Conservation (phyloP, 2,113 vertebrate species). For the Oceanodroma tethys region DNA sequence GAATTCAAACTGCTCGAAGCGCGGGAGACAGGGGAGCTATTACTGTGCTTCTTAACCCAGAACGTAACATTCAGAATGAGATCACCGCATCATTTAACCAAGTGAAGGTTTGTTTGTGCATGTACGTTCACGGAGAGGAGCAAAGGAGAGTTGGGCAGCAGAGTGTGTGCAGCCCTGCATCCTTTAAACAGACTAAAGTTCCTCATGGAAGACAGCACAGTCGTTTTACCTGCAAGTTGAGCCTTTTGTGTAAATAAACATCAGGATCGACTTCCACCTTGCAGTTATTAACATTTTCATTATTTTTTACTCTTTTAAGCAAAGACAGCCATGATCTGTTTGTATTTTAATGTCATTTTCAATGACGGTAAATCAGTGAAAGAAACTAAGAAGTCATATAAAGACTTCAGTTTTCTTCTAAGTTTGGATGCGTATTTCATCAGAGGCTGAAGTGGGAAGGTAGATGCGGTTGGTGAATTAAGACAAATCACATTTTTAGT, state of each 20-base stretch:
- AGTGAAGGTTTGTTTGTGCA: not conserved
- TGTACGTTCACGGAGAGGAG: not conserved
- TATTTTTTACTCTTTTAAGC: not conserved
- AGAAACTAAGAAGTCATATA: not conserved
- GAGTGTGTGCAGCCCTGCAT: not conserved
- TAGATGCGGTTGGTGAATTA: not conserved
- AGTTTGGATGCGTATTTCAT: not conserved
- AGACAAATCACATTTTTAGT: not conserved
- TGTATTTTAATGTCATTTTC: not conserved
- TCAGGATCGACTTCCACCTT: not conserved
- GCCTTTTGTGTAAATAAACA: not conserved
- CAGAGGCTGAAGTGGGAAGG: not conserved
- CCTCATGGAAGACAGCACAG: not conserved
- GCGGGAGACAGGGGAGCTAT: slow-evolving; percentile 56
- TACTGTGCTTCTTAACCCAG: slow-evolving; percentile 69
- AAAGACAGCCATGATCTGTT: not conserved
- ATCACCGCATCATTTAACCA: slow-evolving; percentile 42
- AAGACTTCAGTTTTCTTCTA: not conserved
- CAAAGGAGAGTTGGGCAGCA: not conserved
- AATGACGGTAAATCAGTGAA: not conserved
- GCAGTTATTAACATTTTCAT: not conserved
- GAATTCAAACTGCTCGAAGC: slow-evolving; percentile 63
- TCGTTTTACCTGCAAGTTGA: not conserved
- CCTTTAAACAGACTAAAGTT: not conserved
- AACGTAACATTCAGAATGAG: slow-evolving; percentile 40